phyloP scores from a whole-genome alignment of 2,888 invertebrate genomes.

The Agrochola macilenta region DNA sequence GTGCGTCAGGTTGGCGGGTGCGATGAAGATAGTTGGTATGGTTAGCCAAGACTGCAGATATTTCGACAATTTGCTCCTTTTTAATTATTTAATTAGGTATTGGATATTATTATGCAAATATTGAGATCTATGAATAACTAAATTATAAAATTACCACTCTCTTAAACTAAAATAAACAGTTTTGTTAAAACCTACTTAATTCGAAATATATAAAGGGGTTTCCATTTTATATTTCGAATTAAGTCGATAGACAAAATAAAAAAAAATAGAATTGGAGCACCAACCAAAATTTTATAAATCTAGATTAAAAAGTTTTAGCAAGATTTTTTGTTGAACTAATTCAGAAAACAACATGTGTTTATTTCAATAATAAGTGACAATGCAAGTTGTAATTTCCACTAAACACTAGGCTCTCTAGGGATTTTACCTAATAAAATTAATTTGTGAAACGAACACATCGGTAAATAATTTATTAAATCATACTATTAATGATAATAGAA shows the following conservation, averaged over 20 bases:
- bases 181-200: not conserved
- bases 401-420: not conserved
- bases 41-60: not conserved
- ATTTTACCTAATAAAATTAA: not conserved
- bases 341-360: too few species aligned
- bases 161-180: not conserved
- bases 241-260: not conserved
- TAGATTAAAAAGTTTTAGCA: too few species aligned
- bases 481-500: not conserved
- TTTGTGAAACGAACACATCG: conserved; percentile 16
- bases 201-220: too few species aligned
- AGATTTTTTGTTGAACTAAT: too few species aligned
- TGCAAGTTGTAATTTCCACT: too few species aligned
- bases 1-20: not conserved
- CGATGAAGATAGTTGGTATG: not conserved
- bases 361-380: too few species aligned
- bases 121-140: not conserved
- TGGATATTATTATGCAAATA: not conserved
- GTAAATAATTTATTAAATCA: conserved; percentile 25
- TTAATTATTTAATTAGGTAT: not conserved
- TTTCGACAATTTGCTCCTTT: not conserved
- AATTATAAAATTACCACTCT: not conserved
- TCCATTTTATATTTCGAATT: too few species aligned
- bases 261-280: too few species aligned
- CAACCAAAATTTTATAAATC: not conserved